A percentile compares a stretch with the other conserved stretches of the same genome.
Conservation (phyloP, 2,888 invertebrate genomes). For the Melangyna quadrimaculata region DNA sequence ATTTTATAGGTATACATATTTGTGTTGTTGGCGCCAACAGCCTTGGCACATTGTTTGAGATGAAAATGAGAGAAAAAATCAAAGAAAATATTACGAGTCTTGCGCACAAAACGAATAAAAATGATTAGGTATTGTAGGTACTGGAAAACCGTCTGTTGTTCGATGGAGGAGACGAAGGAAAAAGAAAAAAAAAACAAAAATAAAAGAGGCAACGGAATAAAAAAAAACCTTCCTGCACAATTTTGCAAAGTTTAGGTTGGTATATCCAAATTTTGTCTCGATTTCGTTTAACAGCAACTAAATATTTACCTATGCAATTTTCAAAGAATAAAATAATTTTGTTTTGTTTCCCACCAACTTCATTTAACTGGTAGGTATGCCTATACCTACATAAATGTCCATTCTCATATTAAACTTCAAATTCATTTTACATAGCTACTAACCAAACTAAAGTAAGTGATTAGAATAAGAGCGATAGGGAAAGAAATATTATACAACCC, state of each 20-base stretch:
- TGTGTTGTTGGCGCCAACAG: slow-evolving; percentile 53
- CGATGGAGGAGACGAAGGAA: background rate
- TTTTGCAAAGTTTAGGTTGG: no score
- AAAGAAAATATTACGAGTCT: slow-evolving; percentile 22
- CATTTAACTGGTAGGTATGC: background rate
- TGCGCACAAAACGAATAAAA: slow-evolving; percentile 39
- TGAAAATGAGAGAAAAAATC: background rate
- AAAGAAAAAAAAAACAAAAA: background rate
- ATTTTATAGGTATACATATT: slow-evolving; percentile 15
- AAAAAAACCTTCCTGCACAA: background rate
- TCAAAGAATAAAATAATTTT: background rate
- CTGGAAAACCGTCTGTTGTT: background rate
- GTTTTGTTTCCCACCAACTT: background rate
- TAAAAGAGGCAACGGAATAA: slow-evolving; percentile 8
- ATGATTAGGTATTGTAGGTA: no score
- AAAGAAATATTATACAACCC: slow-evolving; percentile 1
- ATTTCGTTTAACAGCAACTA: no score
- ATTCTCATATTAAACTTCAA: background rate
- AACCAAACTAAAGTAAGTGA: background rate
- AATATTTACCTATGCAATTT: no score
- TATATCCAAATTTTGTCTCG: no score
- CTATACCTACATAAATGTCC: no score
- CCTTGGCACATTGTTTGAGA: slow-evolving; percentile 64
- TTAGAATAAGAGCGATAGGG: background rate
- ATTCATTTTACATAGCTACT: no score